Evolutionary conservation across 2,888 invertebrate species (phyloP).

Genomic region (Pomacea canaliculata): DNA sequence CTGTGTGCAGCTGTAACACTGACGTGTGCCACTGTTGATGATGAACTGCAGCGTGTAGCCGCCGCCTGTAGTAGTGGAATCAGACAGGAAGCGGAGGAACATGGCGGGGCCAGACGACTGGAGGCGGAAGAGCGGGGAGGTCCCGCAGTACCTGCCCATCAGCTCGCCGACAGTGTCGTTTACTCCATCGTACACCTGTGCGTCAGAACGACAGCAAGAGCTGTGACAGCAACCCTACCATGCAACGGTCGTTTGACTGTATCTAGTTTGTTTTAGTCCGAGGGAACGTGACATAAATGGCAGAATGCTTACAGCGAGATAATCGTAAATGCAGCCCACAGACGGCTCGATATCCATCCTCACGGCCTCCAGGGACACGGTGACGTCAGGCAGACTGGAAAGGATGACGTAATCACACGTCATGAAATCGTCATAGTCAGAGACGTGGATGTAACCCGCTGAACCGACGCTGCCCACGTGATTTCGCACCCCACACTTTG

Average conservation of each 20-base stretch:
- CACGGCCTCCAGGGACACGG: constrained; percentile 43
- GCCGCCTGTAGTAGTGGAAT: constrained; percentile 43
- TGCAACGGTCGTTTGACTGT: no score
- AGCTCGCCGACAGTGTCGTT: constrained; percentile 32
- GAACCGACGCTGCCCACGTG: constrained; percentile 33
- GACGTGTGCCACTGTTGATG: constrained; percentile 45
- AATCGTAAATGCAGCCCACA: constrained; percentile 45
- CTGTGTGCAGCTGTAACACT: constrained; percentile 2
- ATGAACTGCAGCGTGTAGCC: constrained; percentile 47
- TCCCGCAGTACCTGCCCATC: constrained; percentile 44
- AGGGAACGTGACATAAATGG: no score
- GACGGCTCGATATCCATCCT: constrained; percentile 49
- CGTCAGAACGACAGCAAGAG: neutral
- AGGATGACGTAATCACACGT: constrained; percentile 48
- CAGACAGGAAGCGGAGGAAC: constrained; percentile 42
- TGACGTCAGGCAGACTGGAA: constrained; percentile 35
- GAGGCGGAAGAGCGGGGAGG: constrained; percentile 34
- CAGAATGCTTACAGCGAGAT: constrained; percentile 40
- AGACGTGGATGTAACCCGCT: constrained; percentile 43
- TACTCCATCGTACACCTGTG: constrained; percentile 45
- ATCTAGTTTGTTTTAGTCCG: no score
- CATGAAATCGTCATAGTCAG: constrained; percentile 49
- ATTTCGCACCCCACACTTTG: constrained; percentile 14
- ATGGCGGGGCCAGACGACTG: constrained; percentile 43
- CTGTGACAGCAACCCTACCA: no score